Percentiles rank a stretch among this genome's conserved stretches.
Conservation (phyloP, 2,113 vertebrate genomes). For the Hypanus sabinus region DNA sequence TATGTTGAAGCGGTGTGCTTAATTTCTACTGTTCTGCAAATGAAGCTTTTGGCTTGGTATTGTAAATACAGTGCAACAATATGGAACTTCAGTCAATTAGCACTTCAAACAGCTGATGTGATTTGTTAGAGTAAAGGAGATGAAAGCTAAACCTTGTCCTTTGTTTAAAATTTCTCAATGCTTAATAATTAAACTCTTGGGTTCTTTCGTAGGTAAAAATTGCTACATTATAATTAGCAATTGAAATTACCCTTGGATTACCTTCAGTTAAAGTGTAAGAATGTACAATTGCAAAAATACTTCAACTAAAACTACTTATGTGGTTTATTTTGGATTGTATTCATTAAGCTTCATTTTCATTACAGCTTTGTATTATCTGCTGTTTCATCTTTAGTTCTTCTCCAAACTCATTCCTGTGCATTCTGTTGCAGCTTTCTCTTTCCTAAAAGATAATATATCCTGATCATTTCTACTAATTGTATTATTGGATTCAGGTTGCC, state of each 20-base stretch:
- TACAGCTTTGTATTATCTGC: neutral
- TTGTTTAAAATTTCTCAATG: neutral
- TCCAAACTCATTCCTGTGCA: too few relatives aligned
- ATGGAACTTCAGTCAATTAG: neutral
- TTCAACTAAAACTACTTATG: neutral
- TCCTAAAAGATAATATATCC: neutral
- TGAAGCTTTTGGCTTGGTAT: neutral
- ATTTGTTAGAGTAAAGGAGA: neutral
- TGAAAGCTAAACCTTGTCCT: neutral
- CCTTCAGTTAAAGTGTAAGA: neutral
- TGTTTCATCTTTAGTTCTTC: neutral
- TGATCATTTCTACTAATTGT: neutral
- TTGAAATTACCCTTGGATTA: neutral
- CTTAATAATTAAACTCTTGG: neutral
- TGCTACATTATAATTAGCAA: neutral
- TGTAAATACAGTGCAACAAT: neutral
- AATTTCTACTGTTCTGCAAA: neutral
- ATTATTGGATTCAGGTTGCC: neutral
- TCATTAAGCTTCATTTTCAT: neutral
- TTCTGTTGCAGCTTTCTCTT: neutral
- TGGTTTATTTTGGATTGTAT: neutral
- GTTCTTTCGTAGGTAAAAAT: neutral
- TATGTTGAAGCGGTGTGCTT: neutral
- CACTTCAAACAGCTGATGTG: neutral
- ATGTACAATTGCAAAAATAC: neutral